Base-by-base conservation (phyloP, 2,888 invertebrate genomes). In the Dynastes hyllus region DNA sequence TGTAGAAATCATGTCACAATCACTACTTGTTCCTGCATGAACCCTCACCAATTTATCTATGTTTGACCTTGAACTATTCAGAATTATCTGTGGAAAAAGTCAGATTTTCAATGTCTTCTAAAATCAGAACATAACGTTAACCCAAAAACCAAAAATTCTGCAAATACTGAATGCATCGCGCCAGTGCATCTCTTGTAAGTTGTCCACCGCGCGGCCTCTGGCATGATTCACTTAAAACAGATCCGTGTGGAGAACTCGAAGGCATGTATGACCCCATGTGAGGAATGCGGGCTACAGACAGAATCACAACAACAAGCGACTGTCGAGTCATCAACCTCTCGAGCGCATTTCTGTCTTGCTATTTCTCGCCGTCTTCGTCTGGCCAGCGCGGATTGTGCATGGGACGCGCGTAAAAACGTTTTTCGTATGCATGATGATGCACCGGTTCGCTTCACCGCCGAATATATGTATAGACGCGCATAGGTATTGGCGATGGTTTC, bases 231-330 rank as follows among this genome's bases (percentile, higher is more conserved):
- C 71, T 73, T 73, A 58, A 73, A 37, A 73, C 16, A 58, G 73
- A 73, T 73, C 73, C 73, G 37, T 61, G 73, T 45, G 73, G 73
- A 58, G 55, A 73, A 73, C 58, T 73, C 63, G 63, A 53, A 71
- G 79, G 79, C 77, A 79, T 79, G 79, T 79, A 67, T 77, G 79
- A 79, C 79, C 79, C 77, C 75, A 50, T 51, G 45, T 67, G 77
- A 71, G 79, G 79, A 79, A 79, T 79, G 79, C 79, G 77, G 77
- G 73, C 77, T 66, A 77, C 79, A 79, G 79, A 79, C 79, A 79
- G 79, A 77, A 79, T 77, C 79, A 79, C 79, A 79, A 79, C 79
- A 79, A 79, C 69, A 69, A 77, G 65, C 76, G 77, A 69, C 69
- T 69, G 65, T 45, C 77, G 77, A 79, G 79, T 79, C 79, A 79